Percentiles rank a stretch among this genome's conserved stretches.
Evolutionary conservation across 1,140 invertebrate genomes (phyloP).

Genomic region (Anoplophora glabripennis): DNA sequence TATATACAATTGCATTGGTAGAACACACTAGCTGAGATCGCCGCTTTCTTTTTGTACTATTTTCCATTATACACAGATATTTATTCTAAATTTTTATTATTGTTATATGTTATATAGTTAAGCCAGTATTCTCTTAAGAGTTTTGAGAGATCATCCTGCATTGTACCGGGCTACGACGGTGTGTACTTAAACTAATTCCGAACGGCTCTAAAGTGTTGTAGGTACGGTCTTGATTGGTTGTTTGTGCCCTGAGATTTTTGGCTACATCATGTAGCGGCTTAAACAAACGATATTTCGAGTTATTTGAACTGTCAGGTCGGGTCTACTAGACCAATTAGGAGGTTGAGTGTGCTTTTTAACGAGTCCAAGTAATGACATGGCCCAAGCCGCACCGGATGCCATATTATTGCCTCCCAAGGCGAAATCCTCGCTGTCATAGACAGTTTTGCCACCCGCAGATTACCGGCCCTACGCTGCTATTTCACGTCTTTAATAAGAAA

Average conservation of each 20-base stretch:
- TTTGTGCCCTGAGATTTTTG: constrained; percentile 21
- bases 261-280: constrained; percentile 26
- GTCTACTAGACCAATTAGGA: constrained; percentile 36
- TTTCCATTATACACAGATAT: too few species aligned
- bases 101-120: too few species aligned
- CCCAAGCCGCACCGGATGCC: constrained; percentile 34
- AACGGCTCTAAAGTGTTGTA: background rate
- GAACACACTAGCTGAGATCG: too few species aligned
- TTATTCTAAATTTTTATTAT: too few species aligned
- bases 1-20: too few species aligned
- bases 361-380: constrained; percentile 37
- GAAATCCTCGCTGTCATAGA: constrained; percentile 18
- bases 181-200: background rate
- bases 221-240: constrained; percentile 11
- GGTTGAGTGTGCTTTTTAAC: constrained; percentile 38
- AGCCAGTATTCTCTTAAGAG: too few species aligned
- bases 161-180: background rate
- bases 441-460: constrained; percentile 38
- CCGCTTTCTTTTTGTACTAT: too few species aligned
- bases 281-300: constrained; percentile 28
- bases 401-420: constrained; percentile 28
- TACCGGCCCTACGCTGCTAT: constrained; percentile 23
- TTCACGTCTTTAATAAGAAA: constrained; percentile 32
- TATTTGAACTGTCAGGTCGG: constrained; percentile 32
- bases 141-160: too few species aligned